Evolutionary conservation across 2,888 invertebrate species (phyloP).

Genomic region (Yponomeuta plumbellus): DNA sequence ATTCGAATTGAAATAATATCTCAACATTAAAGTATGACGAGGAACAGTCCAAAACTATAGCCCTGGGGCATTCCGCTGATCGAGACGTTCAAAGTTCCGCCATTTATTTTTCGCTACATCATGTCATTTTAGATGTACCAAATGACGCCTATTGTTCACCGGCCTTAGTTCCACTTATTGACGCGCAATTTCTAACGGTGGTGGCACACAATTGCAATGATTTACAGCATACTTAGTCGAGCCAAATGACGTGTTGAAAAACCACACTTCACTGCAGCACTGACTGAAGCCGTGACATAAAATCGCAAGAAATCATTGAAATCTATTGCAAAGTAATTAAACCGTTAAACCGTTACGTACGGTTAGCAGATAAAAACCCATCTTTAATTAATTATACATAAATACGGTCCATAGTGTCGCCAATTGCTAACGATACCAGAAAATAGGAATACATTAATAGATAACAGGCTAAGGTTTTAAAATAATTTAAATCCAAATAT

Average conservation of each 20-base stretch:
- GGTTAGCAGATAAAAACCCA: slow-evolving; percentile 23
- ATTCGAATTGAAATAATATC: too few species aligned
- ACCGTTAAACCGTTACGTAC: slow-evolving; percentile 30
- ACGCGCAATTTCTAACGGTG: not conserved
- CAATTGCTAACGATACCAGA: not conserved
- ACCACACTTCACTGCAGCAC: not conserved
- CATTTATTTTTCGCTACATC: too few species aligned
- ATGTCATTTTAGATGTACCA: too few species aligned
- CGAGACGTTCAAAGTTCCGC: too few species aligned
- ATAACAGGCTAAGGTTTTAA: not conserved
- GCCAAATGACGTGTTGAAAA: not conserved
- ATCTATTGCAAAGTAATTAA: slow-evolving; percentile 35
- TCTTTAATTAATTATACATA: not conserved
- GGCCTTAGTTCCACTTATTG: too few species aligned
- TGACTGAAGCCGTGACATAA: slow-evolving; percentile 13
- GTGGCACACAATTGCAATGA: not conserved
- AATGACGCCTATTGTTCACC: too few species aligned
- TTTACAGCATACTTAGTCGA: not conserved
- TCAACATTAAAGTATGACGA: too few species aligned
- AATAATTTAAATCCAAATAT: not conserved
- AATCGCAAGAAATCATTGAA: slow-evolving; percentile 30
- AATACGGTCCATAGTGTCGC: not conserved
- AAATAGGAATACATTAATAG: not conserved
- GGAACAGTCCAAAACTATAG: too few species aligned
- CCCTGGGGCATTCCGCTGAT: too few species aligned